Percentiles rank a stretch among this genome's conserved stretches.
Evolutionary conservation across 2,113 vertebrate genomes (phyloP).

Genomic region (Syngnathoides biaculeatus): DNA sequence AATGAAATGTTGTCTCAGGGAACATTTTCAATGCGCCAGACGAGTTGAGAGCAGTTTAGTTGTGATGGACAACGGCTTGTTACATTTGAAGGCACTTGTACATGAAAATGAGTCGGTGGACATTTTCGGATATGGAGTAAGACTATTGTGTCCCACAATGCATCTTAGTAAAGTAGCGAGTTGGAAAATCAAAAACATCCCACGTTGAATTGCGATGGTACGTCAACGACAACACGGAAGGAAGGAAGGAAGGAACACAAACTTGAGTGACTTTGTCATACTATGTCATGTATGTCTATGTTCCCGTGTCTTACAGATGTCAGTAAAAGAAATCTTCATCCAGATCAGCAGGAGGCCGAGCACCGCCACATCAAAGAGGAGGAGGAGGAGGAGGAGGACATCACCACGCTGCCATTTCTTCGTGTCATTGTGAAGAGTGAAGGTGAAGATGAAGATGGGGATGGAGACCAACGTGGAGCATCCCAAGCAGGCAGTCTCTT

Average conservation of each 20-base stretch:
- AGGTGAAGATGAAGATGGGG: background rate
- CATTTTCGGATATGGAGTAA: too few species aligned
- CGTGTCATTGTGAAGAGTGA: background rate
- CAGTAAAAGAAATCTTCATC: background rate
- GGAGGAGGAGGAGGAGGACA: conserved; percentile 1
- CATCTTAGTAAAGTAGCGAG: too few species aligned
- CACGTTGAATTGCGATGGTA: too few species aligned
- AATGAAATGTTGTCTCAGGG: too few species aligned
- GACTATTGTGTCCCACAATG: too few species aligned
- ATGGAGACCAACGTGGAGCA: background rate
- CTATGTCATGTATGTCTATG: background rate
- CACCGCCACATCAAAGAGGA: background rate
- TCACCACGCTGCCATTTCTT: background rate
- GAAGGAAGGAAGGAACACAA: background rate
- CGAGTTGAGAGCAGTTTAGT: too few species aligned
- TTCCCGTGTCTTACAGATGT: background rate
- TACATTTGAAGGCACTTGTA: too few species aligned
- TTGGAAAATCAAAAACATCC: too few species aligned
- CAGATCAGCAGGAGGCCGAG: background rate
- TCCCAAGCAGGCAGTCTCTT: background rate
- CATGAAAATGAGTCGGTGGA: too few species aligned
- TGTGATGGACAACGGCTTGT: too few species aligned
- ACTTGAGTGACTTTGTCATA: background rate
- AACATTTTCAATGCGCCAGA: too few species aligned
- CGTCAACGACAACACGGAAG: too few species aligned